Percentiles rank a stretch among this genome's conserved stretches.
phyloP scores from a whole-genome alignment of 2,113 vertebrate genomes.

The Sceloporus undulatus region DNA sequence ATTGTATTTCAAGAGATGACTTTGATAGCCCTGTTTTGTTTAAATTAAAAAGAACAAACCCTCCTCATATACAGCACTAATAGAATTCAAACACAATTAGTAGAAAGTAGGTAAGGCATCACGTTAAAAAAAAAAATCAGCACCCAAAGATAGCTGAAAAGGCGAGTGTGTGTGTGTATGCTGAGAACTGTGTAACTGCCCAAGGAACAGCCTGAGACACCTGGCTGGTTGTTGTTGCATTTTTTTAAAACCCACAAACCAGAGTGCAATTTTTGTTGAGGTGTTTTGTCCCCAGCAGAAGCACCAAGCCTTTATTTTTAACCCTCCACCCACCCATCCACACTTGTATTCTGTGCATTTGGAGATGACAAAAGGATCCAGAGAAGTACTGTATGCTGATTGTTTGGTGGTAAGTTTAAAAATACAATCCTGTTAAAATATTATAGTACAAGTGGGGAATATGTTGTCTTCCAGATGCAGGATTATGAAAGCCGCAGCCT shows the following conservation, averaged over 20 bases:
- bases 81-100: slow-evolving; percentile 70
- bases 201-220: slow-evolving; percentile 50
- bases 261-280: slow-evolving; percentile 73
- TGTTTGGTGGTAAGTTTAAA: slow-evolving; percentile 47
- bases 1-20: slow-evolving; percentile 74
- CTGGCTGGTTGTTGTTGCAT: slow-evolving; percentile 13
- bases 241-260: slow-evolving; percentile 40
- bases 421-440: slow-evolving; percentile 35
- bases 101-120: slow-evolving; percentile 94
- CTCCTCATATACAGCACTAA: slow-evolving; percentile 76
- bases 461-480: not conserved
- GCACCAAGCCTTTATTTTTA: slow-evolving; percentile 52
- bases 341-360: slow-evolving; percentile 34
- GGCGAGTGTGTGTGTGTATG: slow-evolving; percentile 64
- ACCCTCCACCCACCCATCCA: not conserved
- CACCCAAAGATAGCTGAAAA: slow-evolving; percentile 82
- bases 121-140: slow-evolving; percentile 82
- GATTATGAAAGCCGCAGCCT: too few relatives aligned
- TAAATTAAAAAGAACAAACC: slow-evolving; percentile 69
- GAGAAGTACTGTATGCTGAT: slow-evolving; percentile 61
- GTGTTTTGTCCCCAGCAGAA: slow-evolving; percentile 57
- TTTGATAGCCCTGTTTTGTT: slow-evolving; percentile 80
- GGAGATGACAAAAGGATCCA: slow-evolving; percentile 51
- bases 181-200: slow-evolving; percentile 47
- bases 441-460: not conserved